phyloP scores from a whole-genome alignment of 2,113 vertebrate genomes.

The Paratilapia polleni region DNA sequence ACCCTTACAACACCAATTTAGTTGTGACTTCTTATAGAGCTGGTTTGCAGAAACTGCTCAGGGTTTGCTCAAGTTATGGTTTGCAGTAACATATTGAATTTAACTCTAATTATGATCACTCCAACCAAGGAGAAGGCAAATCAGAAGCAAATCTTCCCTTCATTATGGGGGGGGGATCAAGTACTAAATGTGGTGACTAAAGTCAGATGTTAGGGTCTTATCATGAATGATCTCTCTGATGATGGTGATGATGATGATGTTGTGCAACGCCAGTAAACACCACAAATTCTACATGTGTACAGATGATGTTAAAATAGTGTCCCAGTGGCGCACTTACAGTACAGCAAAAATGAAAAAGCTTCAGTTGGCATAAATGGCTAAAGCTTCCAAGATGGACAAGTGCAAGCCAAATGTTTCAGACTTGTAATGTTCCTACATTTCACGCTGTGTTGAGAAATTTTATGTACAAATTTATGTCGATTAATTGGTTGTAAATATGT shows the following conservation, averaged over 20 bases:
- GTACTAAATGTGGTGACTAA: too few relatives aligned
- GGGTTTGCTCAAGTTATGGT: too few relatives aligned
- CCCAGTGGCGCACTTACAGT: background rate
- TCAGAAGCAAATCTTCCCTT: too few relatives aligned
- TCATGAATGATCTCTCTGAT: too few relatives aligned
- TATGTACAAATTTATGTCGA: background rate
- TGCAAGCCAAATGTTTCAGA: background rate
- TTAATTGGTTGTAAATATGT: background rate
- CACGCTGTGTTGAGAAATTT: background rate
- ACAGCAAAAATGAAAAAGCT: background rate
- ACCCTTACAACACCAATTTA: constrained; percentile 80
- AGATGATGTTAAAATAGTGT: background rate
- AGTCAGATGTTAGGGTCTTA: too few relatives aligned
- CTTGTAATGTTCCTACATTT: background rate
- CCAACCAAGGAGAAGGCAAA: background rate
- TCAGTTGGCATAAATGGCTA: background rate
- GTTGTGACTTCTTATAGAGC: background rate
- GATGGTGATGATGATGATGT: background rate
- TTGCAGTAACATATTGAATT: background rate
- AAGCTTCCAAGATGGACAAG: background rate
- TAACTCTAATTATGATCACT: background rate
- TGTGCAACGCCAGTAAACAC: background rate
- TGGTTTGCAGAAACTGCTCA: background rate
- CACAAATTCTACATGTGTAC: background rate
- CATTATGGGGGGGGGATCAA: too few relatives aligned